Evolutionary conservation across 2,113 vertebrate genomes (phyloP).

Genomic region (Dromaius novaehollandiae): DNA sequence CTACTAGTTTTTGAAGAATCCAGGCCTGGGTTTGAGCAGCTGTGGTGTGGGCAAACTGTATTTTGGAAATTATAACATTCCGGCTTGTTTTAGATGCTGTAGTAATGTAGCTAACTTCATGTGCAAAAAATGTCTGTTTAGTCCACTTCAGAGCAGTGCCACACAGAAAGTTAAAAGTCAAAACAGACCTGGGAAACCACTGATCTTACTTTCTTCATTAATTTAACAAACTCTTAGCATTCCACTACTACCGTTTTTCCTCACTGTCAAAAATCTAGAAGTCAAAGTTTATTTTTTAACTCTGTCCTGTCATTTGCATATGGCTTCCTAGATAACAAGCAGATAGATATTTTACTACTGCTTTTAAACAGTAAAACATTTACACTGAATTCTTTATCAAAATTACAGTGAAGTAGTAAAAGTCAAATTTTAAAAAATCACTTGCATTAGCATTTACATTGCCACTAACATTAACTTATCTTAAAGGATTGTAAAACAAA

Average conservation of each 20-base stretch:
- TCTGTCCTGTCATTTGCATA: neutral
- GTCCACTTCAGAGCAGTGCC: neutral
- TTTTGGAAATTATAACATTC: constrained; percentile 12
- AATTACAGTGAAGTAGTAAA: neutral
- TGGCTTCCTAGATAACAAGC: neutral
- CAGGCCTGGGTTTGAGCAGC: constrained; percentile 56
- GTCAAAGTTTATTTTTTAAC: neutral
- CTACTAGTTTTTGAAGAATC: constrained; percentile 64
- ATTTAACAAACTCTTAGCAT: neutral
- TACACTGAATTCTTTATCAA: neutral
- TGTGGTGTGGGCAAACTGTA: constrained; percentile 60
- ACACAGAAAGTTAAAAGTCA: neutral
- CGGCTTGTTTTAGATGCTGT: neutral
- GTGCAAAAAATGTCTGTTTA: neutral
- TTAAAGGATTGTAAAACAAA: neutral
- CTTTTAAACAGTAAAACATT: neutral
- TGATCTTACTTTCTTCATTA: neutral
- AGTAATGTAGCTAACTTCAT: neutral
- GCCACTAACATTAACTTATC: neutral
- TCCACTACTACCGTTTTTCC: neutral
- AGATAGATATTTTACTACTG: neutral
- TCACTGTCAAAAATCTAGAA: neutral
- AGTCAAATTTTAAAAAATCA: neutral
- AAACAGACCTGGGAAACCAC: neutral
- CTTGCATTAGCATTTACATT: neutral